Evolutionary conservation across 2,888 invertebrate genomes (phyloP), one percentile per base, ranked within the genome.

Genomic region (Cryptophagus acutangulus): DNA sequence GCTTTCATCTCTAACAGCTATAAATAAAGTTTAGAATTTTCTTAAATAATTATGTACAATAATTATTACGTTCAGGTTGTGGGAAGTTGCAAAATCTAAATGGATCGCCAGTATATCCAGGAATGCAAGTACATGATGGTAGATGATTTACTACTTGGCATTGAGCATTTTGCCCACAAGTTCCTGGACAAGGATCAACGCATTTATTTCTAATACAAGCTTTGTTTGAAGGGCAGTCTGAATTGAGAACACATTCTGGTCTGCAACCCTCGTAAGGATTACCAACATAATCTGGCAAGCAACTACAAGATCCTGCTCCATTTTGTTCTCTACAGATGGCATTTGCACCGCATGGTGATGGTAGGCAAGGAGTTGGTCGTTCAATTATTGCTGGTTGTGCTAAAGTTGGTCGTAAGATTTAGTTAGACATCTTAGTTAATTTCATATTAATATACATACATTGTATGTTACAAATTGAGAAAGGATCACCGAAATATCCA

Each of bases 151-250:
- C 71, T n/a, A 82, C 80, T 78, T 80, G 79, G 58, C 87, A 87
- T 35, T 78, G 71, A 24, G 86, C 83, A 56, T 83, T 81, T 44
- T 77, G 73, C 3, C 84, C 85, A 61, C 87, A 87, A 28, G 79
- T 79, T 50, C 84, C 85, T 1, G 82, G 82, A 55, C 87, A 87
- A 17, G 87, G 87, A 67, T 87, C 82, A 57, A 75, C 71, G 76
- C 87, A 87, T 67, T 82, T 83, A 51, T 79, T 79, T 45, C 77
- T 77, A 26, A 81, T 74, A 50, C 86, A 86, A 2, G 84, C 83
- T 59, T 72, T 76, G 58, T 81, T 79, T 31, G 80, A 77, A 2
- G 78, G 69, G 62, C 84, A 85, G 55, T 84, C 84, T 1, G 82
- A 78, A 58, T 82, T 79, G 20, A 78, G 63, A 1, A 79, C 70